Conservation (phyloP, 2,113 vertebrate genomes). For the Lonchura striata region DNA sequence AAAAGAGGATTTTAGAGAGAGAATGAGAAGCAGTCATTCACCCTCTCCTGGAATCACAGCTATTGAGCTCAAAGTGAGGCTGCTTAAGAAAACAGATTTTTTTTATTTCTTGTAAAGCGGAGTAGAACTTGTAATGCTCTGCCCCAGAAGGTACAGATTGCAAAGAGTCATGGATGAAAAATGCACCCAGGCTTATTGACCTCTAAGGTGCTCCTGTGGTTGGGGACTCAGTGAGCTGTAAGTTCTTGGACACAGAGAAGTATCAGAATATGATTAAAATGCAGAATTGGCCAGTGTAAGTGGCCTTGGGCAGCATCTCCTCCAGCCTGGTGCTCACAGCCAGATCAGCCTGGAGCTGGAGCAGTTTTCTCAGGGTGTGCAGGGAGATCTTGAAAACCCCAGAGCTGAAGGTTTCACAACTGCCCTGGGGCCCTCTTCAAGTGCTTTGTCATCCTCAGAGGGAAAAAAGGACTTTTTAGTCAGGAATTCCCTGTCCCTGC, state of each 20-base stretch:
- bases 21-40: neutral
- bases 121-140: neutral
- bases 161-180: neutral
- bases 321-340: neutral
- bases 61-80: neutral
- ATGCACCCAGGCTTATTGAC: neutral
- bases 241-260: neutral
- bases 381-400: neutral
- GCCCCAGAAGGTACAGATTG: neutral
- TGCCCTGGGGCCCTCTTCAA: neutral
- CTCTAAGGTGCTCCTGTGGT: neutral
- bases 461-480: neutral
- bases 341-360: neutral
- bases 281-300: neutral
- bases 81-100: neutral
- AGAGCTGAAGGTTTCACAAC: neutral
- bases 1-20: neutral
- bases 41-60: neutral
- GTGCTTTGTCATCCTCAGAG: neutral
- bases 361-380: neutral
- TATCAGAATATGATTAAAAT: neutral
- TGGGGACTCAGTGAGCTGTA: neutral
- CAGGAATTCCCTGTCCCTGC: neutral
- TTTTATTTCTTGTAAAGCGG: neutral
- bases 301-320: neutral